Conservation (phyloP, 2,113 vertebrate species). For the Aleadryas rufinucha region DNA sequence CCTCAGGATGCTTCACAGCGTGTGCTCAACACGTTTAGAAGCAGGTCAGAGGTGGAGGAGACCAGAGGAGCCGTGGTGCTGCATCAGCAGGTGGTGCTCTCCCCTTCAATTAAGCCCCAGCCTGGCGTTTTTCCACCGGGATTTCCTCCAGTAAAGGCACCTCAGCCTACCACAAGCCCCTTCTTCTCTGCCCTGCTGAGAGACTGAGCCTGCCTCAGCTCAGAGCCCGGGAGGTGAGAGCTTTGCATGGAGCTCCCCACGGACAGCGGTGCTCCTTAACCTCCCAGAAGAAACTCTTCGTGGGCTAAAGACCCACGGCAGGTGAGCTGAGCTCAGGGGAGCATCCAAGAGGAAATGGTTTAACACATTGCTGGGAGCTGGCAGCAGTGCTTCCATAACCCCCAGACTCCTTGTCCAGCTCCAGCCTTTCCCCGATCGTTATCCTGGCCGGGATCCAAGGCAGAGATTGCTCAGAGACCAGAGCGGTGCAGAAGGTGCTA, state of each 20-base stretch:
- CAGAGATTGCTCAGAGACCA: neutral
- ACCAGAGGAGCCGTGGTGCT: neutral
- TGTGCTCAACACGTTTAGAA: neutral
- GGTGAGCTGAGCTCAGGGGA: neutral
- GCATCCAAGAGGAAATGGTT: neutral
- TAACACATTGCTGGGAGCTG: neutral
- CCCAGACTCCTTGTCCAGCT: neutral
- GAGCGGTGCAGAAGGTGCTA: neutral
- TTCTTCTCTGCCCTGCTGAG: neutral
- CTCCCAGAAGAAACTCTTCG: neutral
- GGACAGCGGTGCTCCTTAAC: neutral
- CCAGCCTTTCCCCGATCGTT: neutral
- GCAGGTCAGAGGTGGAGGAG: neutral
- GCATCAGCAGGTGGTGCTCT: constrained; percentile 45
- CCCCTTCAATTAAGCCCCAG: neutral
- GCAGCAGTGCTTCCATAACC: neutral
- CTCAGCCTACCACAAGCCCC: neutral
- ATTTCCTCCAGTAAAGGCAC: neutral
- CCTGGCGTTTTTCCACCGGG: neutral
- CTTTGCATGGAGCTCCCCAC: neutral
- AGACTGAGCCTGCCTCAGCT: neutral
- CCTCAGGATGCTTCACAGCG: neutral
- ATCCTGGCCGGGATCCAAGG: neutral
- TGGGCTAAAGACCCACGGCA: neutral
- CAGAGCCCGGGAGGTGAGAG: neutral